Evolutionary conservation across 1,140 invertebrate species (phyloP), one percentile per base, ranked within the genome.

Genomic region (Riptortus pedestris): DNA sequence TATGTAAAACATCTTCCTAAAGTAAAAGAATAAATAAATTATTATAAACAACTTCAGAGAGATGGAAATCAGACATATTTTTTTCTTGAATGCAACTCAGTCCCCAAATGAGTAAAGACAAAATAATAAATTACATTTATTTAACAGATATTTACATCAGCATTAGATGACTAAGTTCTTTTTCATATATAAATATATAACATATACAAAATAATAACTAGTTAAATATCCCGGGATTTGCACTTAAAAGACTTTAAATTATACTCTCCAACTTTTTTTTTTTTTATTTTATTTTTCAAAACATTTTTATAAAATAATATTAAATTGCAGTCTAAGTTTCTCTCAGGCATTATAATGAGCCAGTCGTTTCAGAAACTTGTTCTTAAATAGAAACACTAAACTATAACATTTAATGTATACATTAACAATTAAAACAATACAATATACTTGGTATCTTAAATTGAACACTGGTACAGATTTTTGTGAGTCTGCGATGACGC

Each of bases 251-350:
- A 22, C 18, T 47, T 24, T 24, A 22, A 55, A 55, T 55, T 26
- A 55, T 26, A 55, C 22, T 55, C 51, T 24, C 18, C 1, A 22
- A 20, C 4, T 26, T 7, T 55, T 55, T 55, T 11, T 24, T 55
- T 24, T 55, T 55, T 26, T 7, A 1, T 24, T 55, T 55, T 55
- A 16, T 38, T 38, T 38, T 38, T 38, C 31, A 7, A 7, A 14
- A 55, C 16, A 47, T 22, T 9, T 24, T 55, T 26, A 55, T 55
- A 55, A 55, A 55, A 55, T 55, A 55, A 55, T 55, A 55, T 55
- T 55, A 24, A 55, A 55, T 55, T 24, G 51, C 51, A 55, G 51
- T 55, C 51, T 55, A 55, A 55, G 51, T 55, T 55, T 55, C 51
- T 55, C 51, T 55, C 51, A 55, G 51, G 51, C 51, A 55, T 55